These are phyloP conservation scores for Zeuzera pyrina DNA, from an alignment of 2,888 invertebrate genomes.

Conservation along the genomic window DNA sequence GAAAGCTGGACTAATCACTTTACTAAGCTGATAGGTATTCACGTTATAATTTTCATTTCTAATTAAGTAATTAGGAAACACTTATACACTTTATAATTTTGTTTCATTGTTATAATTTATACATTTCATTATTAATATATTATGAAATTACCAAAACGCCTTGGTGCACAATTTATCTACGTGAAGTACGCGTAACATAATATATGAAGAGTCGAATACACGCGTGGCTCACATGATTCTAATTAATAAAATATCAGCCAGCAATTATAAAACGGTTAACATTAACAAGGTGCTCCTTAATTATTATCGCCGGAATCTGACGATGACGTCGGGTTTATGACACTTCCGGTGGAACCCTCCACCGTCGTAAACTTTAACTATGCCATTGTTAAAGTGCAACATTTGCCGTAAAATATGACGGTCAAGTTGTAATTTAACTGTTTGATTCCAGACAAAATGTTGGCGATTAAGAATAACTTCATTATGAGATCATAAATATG, in stretches of 20 bases:
- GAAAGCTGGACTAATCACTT: too few species aligned
- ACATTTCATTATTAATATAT: too few species aligned
- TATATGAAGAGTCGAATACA: too few species aligned
- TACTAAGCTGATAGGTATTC: too few species aligned
- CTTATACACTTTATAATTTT: too few species aligned
- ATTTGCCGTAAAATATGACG: constrained; percentile 45
- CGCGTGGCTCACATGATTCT: too few species aligned
- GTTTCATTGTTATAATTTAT: too few species aligned
- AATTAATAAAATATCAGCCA: constrained; percentile 36
- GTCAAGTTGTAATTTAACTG: constrained; percentile 39
- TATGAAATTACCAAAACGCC: too few species aligned
- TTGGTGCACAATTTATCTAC: too few species aligned
- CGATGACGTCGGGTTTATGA: constrained; percentile 51
- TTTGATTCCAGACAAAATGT: constrained; percentile 35
- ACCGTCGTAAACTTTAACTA: constrained; percentile 45
- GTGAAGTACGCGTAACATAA: too few species aligned
- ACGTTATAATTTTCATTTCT: too few species aligned
- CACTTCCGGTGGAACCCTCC: constrained; percentile 56
- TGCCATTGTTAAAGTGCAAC: constrained; percentile 30
- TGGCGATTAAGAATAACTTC: constrained; percentile 40
- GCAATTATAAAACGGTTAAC: constrained; percentile 61
- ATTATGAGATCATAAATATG: constrained; percentile 37
- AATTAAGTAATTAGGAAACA: too few species aligned
- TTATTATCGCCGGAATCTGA: constrained; percentile 60
- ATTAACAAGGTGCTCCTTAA: constrained; percentile 66